Evolutionary conservation across 2,888 invertebrate species (phyloP).

Genomic region (Chaetogeoica ovagalla): DNA sequence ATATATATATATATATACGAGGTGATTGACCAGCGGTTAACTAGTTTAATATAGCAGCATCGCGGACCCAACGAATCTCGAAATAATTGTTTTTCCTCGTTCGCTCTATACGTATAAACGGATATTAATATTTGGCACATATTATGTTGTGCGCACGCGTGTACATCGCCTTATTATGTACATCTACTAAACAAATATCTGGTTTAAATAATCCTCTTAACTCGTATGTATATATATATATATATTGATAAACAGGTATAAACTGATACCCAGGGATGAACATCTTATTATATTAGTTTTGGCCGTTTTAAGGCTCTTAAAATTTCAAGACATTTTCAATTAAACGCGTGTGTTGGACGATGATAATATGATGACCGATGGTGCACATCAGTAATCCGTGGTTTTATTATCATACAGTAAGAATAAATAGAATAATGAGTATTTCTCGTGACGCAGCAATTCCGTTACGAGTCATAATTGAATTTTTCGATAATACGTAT

Average conservation of each 20-base stretch:
- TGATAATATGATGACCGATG: too few species aligned
- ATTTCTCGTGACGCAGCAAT: too few species aligned
- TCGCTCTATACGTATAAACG: not conserved
- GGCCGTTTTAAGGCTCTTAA: not conserved
- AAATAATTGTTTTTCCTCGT: conserved; percentile 35
- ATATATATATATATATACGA: not conserved
- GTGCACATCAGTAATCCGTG: too few species aligned
- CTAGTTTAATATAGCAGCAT: conserved; percentile 17
- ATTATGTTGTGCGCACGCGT: too few species aligned
- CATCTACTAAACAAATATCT: too few species aligned
- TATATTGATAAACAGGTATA: too few species aligned
- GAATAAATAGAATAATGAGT: too few species aligned
- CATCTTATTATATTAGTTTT: not conserved
- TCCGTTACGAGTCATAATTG: too few species aligned
- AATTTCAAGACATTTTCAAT: not conserved
- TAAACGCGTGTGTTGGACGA: not conserved
- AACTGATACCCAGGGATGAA: too few species aligned
- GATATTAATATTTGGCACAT: not conserved
- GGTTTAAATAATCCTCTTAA: conserved; percentile 31
- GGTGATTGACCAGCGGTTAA: conserved; percentile 21
- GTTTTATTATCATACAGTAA: too few species aligned
- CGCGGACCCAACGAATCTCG: conserved; percentile 8
- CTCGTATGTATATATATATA: not conserved
- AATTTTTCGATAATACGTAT: too few species aligned
- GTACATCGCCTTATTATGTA: too few species aligned